phyloP scores from a whole-genome alignment of 2,797 vertebrate genomes.

The Acanthiza pusilla region DNA sequence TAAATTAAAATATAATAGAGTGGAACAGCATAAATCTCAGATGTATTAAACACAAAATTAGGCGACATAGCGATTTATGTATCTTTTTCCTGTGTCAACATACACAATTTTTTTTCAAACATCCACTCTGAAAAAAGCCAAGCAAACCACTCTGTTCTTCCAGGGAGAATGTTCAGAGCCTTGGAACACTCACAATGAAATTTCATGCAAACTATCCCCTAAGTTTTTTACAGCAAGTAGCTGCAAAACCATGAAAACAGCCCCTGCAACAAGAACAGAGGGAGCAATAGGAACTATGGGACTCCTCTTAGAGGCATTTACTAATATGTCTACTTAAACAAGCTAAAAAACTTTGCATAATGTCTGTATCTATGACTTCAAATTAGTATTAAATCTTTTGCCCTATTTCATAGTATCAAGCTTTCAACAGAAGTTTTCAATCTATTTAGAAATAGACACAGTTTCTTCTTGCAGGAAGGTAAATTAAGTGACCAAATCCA shows the following conservation, averaged over 20 bases:
- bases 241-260: neutral
- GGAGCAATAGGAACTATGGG: neutral
- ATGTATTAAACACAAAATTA: neutral
- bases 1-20: neutral
- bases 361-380: neutral
- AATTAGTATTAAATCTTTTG: neutral
- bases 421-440: neutral
- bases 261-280: neutral
- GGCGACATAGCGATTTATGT: no score
- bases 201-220: neutral
- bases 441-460: neutral
- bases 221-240: neutral
- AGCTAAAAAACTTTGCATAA: neutral
- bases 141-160: neutral
- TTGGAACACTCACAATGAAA: neutral
- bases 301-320: neutral
- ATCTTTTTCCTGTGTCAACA: neutral
- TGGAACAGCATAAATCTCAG: neutral
- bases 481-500: neutral
- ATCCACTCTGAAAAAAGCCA: neutral
- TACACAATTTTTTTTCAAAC: neutral
- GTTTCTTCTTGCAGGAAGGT: neutral
- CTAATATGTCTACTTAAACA: neutral
- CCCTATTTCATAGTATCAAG: neutral
- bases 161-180: neutral